Percentiles rank a stretch among this genome's conserved stretches.
Evolutionary conservation across 1,140 invertebrate species (phyloP).

Genomic region (Leptinotarsa lineolata): DNA sequence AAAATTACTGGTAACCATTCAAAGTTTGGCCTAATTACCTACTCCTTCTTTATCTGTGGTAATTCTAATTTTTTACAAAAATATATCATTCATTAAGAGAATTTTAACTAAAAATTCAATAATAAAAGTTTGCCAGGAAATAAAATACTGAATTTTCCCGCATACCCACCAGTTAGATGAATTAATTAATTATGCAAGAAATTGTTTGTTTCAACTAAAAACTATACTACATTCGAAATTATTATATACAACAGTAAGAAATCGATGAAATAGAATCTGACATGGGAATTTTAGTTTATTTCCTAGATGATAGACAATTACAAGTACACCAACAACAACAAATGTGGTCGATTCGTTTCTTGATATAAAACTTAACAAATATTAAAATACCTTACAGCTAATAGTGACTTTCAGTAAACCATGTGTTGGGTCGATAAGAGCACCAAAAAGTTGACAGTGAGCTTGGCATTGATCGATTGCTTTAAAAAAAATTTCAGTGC

Average conservation of each 20-base stretch:
- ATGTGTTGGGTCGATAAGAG: not conserved
- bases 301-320: too few relatives aligned
- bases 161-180: too few relatives aligned
- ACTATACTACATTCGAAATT: too few relatives aligned
- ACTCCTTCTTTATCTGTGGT: not conserved
- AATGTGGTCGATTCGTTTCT: not conserved
- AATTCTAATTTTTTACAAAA: not conserved
- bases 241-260: too few relatives aligned
- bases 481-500: too few relatives aligned
- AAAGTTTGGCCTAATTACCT: conserved; percentile 1
- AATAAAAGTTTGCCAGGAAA: not conserved
- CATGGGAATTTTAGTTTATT: too few relatives aligned
- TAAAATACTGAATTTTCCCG: not conserved
- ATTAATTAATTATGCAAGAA: too few relatives aligned
- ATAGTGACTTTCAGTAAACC: not conserved
- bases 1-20: not conserved
- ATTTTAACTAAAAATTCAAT: not conserved
- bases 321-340: too few relatives aligned
- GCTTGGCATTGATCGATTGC: not conserved
- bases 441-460: not conserved
- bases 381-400: not conserved
- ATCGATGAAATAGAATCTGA: too few relatives aligned
- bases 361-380: conserved; percentile 7
- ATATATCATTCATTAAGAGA: not conserved
- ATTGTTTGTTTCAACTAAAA: too few relatives aligned